Evolutionary conservation across 2,888 invertebrate genomes (phyloP).

Genomic region (Sycophila texana): DNA sequence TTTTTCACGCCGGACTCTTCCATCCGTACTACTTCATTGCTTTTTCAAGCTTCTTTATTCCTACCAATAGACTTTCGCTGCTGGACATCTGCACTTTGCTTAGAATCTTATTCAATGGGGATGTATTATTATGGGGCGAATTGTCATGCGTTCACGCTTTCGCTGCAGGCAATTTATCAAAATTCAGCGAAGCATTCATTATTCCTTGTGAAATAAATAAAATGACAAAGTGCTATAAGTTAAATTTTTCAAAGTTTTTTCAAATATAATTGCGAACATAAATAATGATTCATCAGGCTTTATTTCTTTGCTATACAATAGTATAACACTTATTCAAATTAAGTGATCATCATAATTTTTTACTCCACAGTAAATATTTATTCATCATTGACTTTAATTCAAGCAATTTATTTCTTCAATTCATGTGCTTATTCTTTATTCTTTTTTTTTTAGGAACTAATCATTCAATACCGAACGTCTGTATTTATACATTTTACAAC

Average conservation of each 20-base stretch:
- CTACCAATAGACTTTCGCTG: slow-evolving; percentile 13
- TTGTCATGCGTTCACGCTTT: slow-evolving; percentile 4
- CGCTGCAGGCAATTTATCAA: slow-evolving; percentile 36
- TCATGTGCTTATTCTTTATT: no score
- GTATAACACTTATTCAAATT: no score
- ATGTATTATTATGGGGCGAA: slow-evolving; percentile 30
- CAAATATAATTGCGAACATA: neutral
- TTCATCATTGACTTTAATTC: no score
- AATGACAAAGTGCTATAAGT: neutral
- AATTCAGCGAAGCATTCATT: slow-evolving; percentile 8
- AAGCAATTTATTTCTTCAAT: no score
- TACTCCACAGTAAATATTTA: no score
- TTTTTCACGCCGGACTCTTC: slow-evolving; percentile 9
- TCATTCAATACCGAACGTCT: no score
- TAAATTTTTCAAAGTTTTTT: neutral
- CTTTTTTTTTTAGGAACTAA: no score
- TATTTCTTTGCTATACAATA: no score
- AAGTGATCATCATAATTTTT: no score
- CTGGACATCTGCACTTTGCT: slow-evolving; percentile 50
- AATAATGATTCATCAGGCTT: no score
- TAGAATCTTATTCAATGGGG: slow-evolving; percentile 8
- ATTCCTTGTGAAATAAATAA: neutral
- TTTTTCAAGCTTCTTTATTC: slow-evolving; percentile 36
- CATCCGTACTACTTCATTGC: slow-evolving; percentile 20
- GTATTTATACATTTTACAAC: no score